Percentiles rank a stretch among this genome's conserved stretches.
Conservation (phyloP, 2,113 vertebrate species). For the Brachyhypopomus gauderio region DNA sequence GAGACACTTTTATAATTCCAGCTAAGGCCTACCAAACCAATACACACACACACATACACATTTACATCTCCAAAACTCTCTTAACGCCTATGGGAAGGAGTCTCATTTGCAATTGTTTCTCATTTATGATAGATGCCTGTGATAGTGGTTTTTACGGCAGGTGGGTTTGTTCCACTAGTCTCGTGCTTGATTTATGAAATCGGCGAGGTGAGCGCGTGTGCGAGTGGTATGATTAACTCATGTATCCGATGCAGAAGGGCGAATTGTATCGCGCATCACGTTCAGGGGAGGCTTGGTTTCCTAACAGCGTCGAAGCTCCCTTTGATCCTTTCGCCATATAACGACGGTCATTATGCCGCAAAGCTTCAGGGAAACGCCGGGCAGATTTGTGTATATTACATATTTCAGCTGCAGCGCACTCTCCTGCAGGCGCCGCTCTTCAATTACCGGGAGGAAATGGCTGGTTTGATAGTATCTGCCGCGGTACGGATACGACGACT, state of each 20-base stretch:
- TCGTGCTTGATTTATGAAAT: slow-evolving; percentile 51
- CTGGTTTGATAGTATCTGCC: slow-evolving; percentile 48
- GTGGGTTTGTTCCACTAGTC: slow-evolving; percentile 42
- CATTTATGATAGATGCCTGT: slow-evolving; percentile 23
- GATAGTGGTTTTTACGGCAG: slow-evolving; percentile 46
- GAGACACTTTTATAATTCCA: neutral
- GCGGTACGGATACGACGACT: slow-evolving; percentile 11
- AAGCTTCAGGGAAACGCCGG: slow-evolving; percentile 21
- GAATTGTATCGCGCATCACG: neutral
- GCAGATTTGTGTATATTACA: slow-evolving; percentile 30
- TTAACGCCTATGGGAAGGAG: neutral
- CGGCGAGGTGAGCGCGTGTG: slow-evolving; percentile 25
- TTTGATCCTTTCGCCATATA: neutral
- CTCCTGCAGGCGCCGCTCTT: slow-evolving; percentile 39
- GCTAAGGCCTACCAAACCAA: neutral
- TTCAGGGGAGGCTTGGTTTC: neutral
- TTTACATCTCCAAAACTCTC: neutral
- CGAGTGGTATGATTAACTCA: slow-evolving; percentile 37
- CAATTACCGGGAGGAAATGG: slow-evolving; percentile 50
- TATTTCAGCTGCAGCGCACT: slow-evolving; percentile 32
- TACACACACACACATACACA: too few species aligned
- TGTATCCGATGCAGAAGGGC: slow-evolving; percentile 13
- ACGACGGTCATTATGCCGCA: slow-evolving; percentile 34
- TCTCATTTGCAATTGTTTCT: slow-evolving; percentile 20
- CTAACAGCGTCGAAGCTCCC: neutral